Conservation (phyloP, 2,888 invertebrate species). For the Perithous albicinctus region DNA sequence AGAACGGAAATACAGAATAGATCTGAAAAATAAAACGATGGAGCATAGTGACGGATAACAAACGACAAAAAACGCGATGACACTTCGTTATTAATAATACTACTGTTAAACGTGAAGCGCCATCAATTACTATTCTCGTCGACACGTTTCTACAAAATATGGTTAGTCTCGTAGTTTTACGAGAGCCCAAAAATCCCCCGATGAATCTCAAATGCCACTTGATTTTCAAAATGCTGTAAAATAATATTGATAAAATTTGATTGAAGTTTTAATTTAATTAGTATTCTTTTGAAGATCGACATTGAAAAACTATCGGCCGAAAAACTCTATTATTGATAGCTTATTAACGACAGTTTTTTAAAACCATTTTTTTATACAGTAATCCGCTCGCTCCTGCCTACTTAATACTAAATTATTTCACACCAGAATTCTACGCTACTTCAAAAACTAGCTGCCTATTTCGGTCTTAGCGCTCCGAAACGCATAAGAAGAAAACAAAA, state of each 20-base stretch:
- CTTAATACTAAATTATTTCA: no score
- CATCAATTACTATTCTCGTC: neutral
- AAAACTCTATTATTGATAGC: neutral
- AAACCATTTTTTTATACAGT: neutral
- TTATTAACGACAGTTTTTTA: slow-evolving; percentile 9
- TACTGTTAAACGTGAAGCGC: no score
- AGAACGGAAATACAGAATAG: neutral
- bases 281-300: no score
- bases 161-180: slow-evolving; percentile 3
- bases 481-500: no score
- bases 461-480: neutral
- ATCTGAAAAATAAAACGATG: no score
- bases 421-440: no score
- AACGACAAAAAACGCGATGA: slow-evolving; percentile 13
- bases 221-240: neutral
- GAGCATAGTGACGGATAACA: no score
- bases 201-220: slow-evolving; percentile 6
- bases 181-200: neutral
- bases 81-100: neutral
- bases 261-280: slow-evolving; percentile 4
- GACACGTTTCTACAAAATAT: neutral
- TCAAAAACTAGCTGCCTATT: neutral
- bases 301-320: neutral
- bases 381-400: no score
- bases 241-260: slow-evolving; percentile 1